Evolutionary conservation across 2,888 invertebrate genomes (phyloP).

Genomic region (Phymatocera aterrima): DNA sequence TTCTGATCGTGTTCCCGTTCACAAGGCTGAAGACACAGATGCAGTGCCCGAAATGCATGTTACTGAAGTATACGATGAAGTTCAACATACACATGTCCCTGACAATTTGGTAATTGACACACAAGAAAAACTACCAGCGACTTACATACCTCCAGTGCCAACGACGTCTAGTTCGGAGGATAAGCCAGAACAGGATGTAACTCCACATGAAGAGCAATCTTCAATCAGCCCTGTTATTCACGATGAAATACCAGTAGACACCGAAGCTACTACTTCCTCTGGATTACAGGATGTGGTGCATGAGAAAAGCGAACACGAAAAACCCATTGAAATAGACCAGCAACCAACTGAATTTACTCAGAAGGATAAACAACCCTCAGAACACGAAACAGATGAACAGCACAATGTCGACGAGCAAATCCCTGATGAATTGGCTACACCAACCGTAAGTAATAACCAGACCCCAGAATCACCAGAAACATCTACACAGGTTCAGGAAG

Average conservation of each 20-base stretch:
- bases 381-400: not conserved
- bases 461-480: conserved; percentile 18
- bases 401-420: not conserved
- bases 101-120: conserved; percentile 60
- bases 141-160: conserved; percentile 56
- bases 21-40: conserved; percentile 67
- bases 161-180: conserved; percentile 43
- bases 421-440: not conserved
- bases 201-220: conserved; percentile 33
- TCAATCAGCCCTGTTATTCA: conserved; percentile 28
- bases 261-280: conserved; percentile 36
- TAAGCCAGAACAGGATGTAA: conserved; percentile 46
- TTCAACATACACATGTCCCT: conserved; percentile 56
- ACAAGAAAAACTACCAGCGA: conserved; percentile 57
- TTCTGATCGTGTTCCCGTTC: conserved; percentile 61
- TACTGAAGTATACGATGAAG: conserved; percentile 58
- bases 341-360: conserved; percentile 11
- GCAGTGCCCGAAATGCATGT: conserved; percentile 58
- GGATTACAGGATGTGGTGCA: conserved; percentile 25
- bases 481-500: conserved; percentile 36
- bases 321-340: not conserved
- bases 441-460: conserved; percentile 31
- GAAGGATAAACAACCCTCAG: not conserved
- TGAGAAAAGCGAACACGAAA: conserved; percentile 13
- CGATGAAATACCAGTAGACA: conserved; percentile 41